Conservation (phyloP, 1,140 invertebrate species). For the Drosophila suzukii region DNA sequence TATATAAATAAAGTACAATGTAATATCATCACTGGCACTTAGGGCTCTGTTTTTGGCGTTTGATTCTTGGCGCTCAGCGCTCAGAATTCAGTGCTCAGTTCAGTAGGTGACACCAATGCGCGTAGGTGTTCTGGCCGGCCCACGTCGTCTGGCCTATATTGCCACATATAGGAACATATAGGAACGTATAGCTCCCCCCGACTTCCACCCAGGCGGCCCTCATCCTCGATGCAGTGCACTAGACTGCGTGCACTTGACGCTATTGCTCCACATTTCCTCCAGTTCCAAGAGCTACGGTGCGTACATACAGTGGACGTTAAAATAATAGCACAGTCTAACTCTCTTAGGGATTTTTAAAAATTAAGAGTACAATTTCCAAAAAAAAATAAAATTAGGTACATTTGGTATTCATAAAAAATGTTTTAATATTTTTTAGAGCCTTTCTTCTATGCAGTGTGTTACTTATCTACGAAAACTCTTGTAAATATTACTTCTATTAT, state of each 20-base stretch:
- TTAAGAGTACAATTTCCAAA: too few relatives aligned
- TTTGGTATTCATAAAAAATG: too few relatives aligned
- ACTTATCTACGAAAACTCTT: too few relatives aligned
- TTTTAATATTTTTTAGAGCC: too few relatives aligned
- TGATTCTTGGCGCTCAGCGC: slow-evolving; percentile 9
- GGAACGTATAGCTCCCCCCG: neutral
- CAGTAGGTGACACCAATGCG: slow-evolving; percentile 76
- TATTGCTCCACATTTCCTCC: slow-evolving; percentile 73
- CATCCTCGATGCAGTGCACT: slow-evolving; percentile 47
- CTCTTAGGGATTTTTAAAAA: neutral
- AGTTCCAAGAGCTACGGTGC: slow-evolving; percentile 17
- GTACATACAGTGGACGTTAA: slow-evolving; percentile 13
- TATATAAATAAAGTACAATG: too few relatives aligned
- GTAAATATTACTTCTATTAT: too few relatives aligned
- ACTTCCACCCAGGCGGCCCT: slow-evolving; percentile 29
- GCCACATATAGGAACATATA: neutral
- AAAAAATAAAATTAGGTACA: too few relatives aligned
- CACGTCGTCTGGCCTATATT: slow-evolving; percentile 67
- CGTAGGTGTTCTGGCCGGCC: slow-evolving; percentile 36
- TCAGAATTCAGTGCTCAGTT: slow-evolving; percentile 46
- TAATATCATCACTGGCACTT: slow-evolving; percentile 18
- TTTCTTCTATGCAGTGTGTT: too few relatives aligned
- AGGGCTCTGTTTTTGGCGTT: slow-evolving; percentile 6
- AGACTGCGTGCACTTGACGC: slow-evolving; percentile 77
- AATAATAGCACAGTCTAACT: slow-evolving; percentile 2